Base-by-base conservation (phyloP, 2,113 vertebrate genomes). In the Ailurus styani region DNA sequence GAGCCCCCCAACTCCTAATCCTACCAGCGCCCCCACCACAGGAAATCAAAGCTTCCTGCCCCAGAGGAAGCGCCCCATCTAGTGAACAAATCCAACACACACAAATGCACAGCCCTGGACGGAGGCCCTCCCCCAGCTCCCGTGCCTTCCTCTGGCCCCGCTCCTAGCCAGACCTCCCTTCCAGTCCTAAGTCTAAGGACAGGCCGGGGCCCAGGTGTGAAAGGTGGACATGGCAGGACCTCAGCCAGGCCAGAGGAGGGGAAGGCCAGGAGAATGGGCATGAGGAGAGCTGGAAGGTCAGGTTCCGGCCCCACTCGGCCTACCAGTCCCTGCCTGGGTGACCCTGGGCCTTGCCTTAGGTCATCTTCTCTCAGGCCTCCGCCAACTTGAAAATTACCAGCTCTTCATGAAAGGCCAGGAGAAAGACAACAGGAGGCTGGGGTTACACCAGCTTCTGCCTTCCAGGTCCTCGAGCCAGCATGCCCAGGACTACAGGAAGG, bases 11-110 rank as follows among this genome's bases (percentile, higher is more conserved):
- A 96, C 92, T 92, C 72, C 87, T 75, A 86, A 92, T 91, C 96
- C 93, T 85, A 90, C 96, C 57, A 95, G 82, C n/a, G 7, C 72
- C 87, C 87, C 93, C 90, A 93, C 55, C 90, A 97, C 97, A 98
- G 97, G 98, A 98, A 98, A 98, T 97, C 98, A 97, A 97, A 95
- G 97, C 86, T 98, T 98, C 98, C 98, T 98, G 98, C 93, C 97
- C 97, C 94, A 97, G 92, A 98, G 98, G 97, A 98, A 98, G 98
- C 97, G 94, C 96, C 96, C 97, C 96, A 97, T 98, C 96, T 93
- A 97, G 95, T 93, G 95, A 98, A 98, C 90, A 95, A 97, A 96
- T 96, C 97, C 97, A 98, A 96, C 29, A 50, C 31, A 50, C 29
- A 78, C 75, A 50, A 50, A 91, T 20, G 11, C 37, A 72, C 15